A percentile compares a stretch with the other conserved stretches of the same genome.
Evolutionary conservation across 2,113 vertebrate species (phyloP).

Genomic region (Gasterosteus nipponicus): DNA sequence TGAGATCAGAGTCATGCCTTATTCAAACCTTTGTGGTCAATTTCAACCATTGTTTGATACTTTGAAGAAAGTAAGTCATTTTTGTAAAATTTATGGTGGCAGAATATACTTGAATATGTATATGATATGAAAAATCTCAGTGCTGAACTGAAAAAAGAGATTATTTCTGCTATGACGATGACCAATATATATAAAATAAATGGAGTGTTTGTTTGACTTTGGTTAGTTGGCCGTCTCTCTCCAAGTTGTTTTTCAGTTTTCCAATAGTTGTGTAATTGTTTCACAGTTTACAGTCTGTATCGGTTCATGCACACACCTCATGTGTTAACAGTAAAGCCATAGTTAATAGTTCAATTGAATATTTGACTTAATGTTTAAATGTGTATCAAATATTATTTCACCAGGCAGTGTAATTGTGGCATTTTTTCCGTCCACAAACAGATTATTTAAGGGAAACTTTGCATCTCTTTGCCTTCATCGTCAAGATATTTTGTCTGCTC

Average conservation of each 20-base stretch:
- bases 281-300: conserved; percentile 40
- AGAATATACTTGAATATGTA: neutral
- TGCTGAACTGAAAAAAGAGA: neutral
- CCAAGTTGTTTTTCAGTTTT: conserved; percentile 41
- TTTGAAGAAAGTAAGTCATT: neutral
- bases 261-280: conserved; percentile 39
- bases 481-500: conserved; percentile 66
- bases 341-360: conserved; percentile 55
- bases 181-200: conserved; percentile 6
- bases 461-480: conserved; percentile 46
- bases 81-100: neutral
- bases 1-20: neutral
- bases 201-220: neutral
- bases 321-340: conserved; percentile 87
- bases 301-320: neutral
- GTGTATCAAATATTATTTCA: conserved; percentile 50
- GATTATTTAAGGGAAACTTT: conserved; percentile 51
- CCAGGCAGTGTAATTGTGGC: conserved; percentile 25
- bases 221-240: conserved; percentile 23
- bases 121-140: neutral
- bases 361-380: conserved; percentile 40
- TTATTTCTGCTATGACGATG: conserved; percentile 1
- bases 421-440: conserved; percentile 29
- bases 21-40: neutral
- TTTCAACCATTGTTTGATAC: neutral